Conservation (phyloP, 2,888 invertebrate genomes). For the Cartodere bifasciata region DNA sequence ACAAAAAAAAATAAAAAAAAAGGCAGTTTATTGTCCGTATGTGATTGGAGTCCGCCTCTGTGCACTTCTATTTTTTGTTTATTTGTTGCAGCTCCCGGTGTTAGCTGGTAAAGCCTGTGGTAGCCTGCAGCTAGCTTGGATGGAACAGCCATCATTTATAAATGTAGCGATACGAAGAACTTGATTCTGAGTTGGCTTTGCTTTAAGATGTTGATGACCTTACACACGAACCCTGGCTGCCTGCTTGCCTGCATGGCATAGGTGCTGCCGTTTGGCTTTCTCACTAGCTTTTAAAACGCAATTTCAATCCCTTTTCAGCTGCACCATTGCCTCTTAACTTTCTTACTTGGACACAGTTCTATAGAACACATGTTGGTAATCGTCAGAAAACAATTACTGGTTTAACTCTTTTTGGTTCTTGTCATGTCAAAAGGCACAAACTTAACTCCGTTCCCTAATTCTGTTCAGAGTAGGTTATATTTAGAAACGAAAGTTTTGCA, state of each 20-base stretch:
- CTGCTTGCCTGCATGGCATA: slow-evolving; percentile 10
- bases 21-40: too few species aligned
- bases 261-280: slow-evolving; percentile 11
- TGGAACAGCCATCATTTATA: slow-evolving; percentile 33
- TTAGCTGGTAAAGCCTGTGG: slow-evolving; percentile 32
- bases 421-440: too few species aligned
- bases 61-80: slow-evolving; percentile 35
- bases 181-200: slow-evolving; percentile 33
- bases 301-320: slow-evolving; percentile 16
- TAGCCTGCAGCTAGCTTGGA: slow-evolving; percentile 29
- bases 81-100: slow-evolving; percentile 36
- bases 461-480: too few species aligned
- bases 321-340: too few species aligned
- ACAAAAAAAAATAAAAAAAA: too few species aligned
- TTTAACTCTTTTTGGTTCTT: too few species aligned
- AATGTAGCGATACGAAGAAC: slow-evolving; percentile 35
- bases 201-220: slow-evolving; percentile 35
- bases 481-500: too few species aligned
- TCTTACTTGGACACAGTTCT: too few species aligned
- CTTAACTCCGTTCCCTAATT: too few species aligned
- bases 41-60: too few species aligned
- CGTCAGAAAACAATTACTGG: too few species aligned
- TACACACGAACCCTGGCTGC: slow-evolving; percentile 25
- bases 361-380: too few species aligned
- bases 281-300: slow-evolving; percentile 18